Percentiles rank a stretch among this genome's conserved stretches.
phyloP scores from a whole-genome alignment of 1,140 invertebrate species.

The Theocolax elegans region DNA sequence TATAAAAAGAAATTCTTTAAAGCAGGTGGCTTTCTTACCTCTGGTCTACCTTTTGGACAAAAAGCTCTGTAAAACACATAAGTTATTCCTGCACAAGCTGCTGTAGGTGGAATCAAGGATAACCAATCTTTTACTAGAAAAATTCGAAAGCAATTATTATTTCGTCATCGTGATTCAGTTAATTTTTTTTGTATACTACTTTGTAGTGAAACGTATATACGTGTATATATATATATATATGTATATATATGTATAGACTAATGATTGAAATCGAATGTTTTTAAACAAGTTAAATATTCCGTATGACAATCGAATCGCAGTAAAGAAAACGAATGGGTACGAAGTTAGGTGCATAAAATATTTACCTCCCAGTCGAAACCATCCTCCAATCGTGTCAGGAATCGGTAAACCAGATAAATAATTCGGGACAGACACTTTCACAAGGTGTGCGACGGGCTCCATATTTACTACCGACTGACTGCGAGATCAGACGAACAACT shows the following conservation, averaged over 20 bases:
- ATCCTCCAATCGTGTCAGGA: conserved; percentile 79
- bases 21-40: conserved; percentile 50
- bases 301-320: no score
- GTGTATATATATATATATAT: no score
- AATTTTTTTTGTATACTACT: conserved; percentile 10
- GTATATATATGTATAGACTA: conserved; percentile 36
- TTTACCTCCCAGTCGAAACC: conserved; percentile 82
- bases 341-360: conserved; percentile 1
- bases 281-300: no score
- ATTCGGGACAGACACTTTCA: conserved; percentile 81
- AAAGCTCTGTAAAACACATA: conserved; percentile 80
- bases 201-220: conserved; percentile 22
- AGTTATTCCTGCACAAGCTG: conserved; percentile 77
- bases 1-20: not conserved
- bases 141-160: conserved; percentile 30
- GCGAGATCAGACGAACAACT: conserved; percentile 40
- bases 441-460: conserved; percentile 77
- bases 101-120: conserved; percentile 80
- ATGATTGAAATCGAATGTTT: no score
- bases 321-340: no score
- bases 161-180: not conserved
- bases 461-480: conserved; percentile 66
- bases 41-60: conserved; percentile 72
- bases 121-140: conserved; percentile 82
- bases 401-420: conserved; percentile 82